Base-by-base conservation (phyloP, 2,797 vertebrate genomes). In the Cichlasoma orientale region DNA sequence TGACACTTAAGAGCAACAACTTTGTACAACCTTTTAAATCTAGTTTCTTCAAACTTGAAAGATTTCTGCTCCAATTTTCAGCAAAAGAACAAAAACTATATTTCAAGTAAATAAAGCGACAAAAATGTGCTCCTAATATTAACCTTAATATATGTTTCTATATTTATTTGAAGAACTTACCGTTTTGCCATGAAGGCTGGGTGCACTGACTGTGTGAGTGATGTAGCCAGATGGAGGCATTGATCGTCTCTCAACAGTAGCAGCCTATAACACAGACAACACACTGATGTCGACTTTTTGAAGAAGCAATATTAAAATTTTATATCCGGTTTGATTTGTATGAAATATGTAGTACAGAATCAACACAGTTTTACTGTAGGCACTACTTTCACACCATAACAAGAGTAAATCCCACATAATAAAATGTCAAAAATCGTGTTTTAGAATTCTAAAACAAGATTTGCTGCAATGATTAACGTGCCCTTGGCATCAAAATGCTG, bases 151-250 rank as follows among this genome's bases (percentile, higher is more conserved):
- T 7, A 47, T 41, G 9, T 71, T 29, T 21, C 18, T 19, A 18
- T 47, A 25, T 25, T 3, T 36, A 25, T 72, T 29, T 31, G 23
- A 5, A 66, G 44, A 31, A 87, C 96, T 87, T 96, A 99, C 98
- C 94, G 97, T 99, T 95, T 98, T 98, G 47, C 98, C 98, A 2
- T 99, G 97, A 74, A 99, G 94, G 93, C 98, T 99, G 80, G 98
- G 98, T 0, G 98, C 97, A 5, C 97, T 99, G 92, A 99, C 97
- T 0, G 98, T 99, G 90, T 99, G 98, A 1, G 97, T 98, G 94
- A 99, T 98, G 93, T 98, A 99, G 68, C 97, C 96, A 87, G 98
- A 95, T 10, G 96, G 86, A 74, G 97, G 97, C 96, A 98, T 95
- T 1, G 97, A 97, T 52, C 97, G 96, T 13, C 97, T 96, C 68